These are phyloP conservation scores for Eristalis tenax DNA, from an alignment of 2,888 invertebrate genomes.

Conservation along the genomic window DNA sequence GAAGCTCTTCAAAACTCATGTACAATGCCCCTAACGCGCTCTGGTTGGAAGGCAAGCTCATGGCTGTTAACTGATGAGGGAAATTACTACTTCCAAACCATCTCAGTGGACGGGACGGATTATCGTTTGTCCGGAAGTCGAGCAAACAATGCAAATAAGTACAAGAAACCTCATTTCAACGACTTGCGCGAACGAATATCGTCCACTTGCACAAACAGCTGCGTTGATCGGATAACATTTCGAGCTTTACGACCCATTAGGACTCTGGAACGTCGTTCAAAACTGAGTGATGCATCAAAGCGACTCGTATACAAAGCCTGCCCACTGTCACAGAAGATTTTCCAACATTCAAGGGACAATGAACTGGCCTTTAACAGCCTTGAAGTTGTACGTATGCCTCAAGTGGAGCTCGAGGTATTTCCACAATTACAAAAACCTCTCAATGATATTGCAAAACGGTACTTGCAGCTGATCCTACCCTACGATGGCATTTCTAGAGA, in stretches of 20 bases:
- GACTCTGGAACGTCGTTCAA: slow-evolving; percentile 72
- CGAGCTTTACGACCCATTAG: slow-evolving; percentile 74
- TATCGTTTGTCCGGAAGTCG: slow-evolving; percentile 77
- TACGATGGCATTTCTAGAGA: slow-evolving; percentile 79
- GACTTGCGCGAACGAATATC: slow-evolving; percentile 6
- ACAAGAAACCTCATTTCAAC: slow-evolving; percentile 75
- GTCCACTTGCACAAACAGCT: slow-evolving; percentile 62
- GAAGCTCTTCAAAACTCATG: slow-evolving; percentile 75
- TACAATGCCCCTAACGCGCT: slow-evolving; percentile 79
- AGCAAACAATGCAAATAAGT: slow-evolving; percentile 77
- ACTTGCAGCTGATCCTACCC: slow-evolving; percentile 79
- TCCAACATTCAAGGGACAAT: slow-evolving; percentile 76
- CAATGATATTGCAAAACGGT: slow-evolving; percentile 79
- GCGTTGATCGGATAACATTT: slow-evolving; percentile 74
- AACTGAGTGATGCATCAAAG: slow-evolving; percentile 75
- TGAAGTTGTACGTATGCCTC: slow-evolving; percentile 79
- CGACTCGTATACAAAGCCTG: slow-evolving; percentile 77
- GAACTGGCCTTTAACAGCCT: slow-evolving; percentile 78
- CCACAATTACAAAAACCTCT: slow-evolving; percentile 78
- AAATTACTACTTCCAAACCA: slow-evolving; percentile 79
- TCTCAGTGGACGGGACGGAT: slow-evolving; percentile 76
- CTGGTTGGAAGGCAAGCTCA: slow-evolving; percentile 79
- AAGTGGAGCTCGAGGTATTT: slow-evolving; percentile 79
- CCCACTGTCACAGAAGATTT: slow-evolving; percentile 79
- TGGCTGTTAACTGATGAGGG: slow-evolving; percentile 79